Evolutionary conservation across 2,888 invertebrate genomes (phyloP), one percentile per base, ranked within the genome.

Genomic region (Drosophila nr. perissopoda): DNA sequence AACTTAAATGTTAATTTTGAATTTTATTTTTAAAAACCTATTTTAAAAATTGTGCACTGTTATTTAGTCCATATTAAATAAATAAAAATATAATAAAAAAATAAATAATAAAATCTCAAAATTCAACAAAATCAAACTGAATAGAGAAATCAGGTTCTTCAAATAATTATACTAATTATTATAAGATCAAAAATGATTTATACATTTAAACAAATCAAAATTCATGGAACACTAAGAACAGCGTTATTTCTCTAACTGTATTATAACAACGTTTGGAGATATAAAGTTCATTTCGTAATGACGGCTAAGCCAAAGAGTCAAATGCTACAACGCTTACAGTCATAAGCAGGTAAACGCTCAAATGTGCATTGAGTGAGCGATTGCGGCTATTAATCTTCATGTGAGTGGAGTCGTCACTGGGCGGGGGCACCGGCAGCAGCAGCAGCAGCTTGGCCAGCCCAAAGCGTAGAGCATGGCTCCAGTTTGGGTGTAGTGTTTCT

Each of bases 331-430:
- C 13, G 18, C 18, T 29, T 34, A 38, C 52, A 40, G 40, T 25
- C 25, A 25, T 13, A 51, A 46, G 42, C 62, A 6, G 16, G 49
- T 49, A 38, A 16, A 54, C 46, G 13, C 21, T 54, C n/a, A 31
- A 38, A 54, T 34, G 46, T 49, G 57, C 56, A 21, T 18, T 73
- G 62, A 67, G 54, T 66, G 69, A 73, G 61, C 67, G 76, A 63
- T 72, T 66, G 59, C 48, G 68, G 74, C 86, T 70, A 86, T 82
- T 86, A 82, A 83, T 83, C 75, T 86, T 75, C 63, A 68, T 69
- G 69, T 78, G 68, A 82, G 74, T 80, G 48, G 31, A 65, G 38
- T 76, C 53, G 52, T 34, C 72, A 70, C 57, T 54, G 57, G 48
- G 33, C 53, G 13, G 36, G 53, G 61, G 46, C 49, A 36, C 31